Evolutionary conservation across 2,113 vertebrate genomes (phyloP), one percentile per base, ranked within the genome.

Genomic region (Opisthocomus hoazin): DNA sequence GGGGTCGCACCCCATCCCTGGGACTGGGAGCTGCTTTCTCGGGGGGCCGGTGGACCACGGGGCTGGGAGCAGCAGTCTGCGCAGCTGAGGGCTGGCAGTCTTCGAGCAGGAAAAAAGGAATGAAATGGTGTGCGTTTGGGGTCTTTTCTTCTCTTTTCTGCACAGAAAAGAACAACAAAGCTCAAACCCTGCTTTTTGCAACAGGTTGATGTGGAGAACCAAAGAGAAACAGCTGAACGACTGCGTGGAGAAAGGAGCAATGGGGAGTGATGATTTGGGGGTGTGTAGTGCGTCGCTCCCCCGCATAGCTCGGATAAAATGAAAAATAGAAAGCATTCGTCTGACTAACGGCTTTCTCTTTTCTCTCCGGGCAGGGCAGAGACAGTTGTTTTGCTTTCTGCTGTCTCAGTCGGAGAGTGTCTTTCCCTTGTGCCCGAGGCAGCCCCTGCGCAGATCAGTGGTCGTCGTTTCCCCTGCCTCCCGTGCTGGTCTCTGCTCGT

Each of bases 1-100:
- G 18, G 53, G 11, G 14, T n/a, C 29, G 5, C 6, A 4, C 41
- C 71, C 20, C 30, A n/a, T 37, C 45, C 32, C 36, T 70, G 30
- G 6, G 16, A 14, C 37, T n/a, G 48, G 56, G 56, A 77, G 37
- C 32, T 75, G 71, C 50, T 36, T 30, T 24, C 32, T 77, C 29
- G 26, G 24, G 41, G 37, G 57, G 3, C 8, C 0, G 2, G 12
- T 3, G 1, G 30, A 11, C 54, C 15, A 15, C 0, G 2, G 30
- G 46, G 46, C 73, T 77, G 39, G 30, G 20, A 84, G 11, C n/a
- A 21, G 26, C 23, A 3, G 4, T 51, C 19, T 56, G 53, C 10
- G 10, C 24, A 32, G 61, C 39, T n/a, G 21, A 63, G 34, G 20
- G 13, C 6, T 23, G 15, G 21, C 24, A 41, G 2, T 15, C 27